These are phyloP conservation scores for Crocuta crocuta DNA, from an alignment of 2,113 vertebrate species.

Conservation along the genomic window DNA sequence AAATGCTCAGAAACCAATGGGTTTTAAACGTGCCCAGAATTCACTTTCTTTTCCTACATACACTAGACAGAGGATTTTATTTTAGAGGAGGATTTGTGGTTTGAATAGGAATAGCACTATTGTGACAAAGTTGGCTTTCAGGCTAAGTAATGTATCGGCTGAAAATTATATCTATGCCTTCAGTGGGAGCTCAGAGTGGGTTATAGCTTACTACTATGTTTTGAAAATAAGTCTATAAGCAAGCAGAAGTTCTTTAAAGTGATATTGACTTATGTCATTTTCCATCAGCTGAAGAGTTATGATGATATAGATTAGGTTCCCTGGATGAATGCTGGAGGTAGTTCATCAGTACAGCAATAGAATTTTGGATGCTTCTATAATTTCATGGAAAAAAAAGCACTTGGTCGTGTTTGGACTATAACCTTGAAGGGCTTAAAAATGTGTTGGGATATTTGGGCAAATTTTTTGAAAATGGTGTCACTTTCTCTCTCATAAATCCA, in stretches of 20 bases:
- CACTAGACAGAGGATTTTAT: background rate
- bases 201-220: background rate
- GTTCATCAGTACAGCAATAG: background rate
- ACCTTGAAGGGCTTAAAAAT: conserved; percentile 38
- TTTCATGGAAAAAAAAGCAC: background rate
- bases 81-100: conserved; percentile 39
- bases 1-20: conserved; percentile 3
- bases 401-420: conserved; percentile 27
- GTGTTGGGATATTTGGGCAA: conserved; percentile 37
- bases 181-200: background rate
- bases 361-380: background rate
- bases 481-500: conserved; percentile 53
- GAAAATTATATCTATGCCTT: conserved; percentile 37
- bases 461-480: conserved; percentile 33
- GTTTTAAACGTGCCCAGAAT: background rate
- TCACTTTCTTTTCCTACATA: conserved; percentile 24
- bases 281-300: conserved; percentile 15
- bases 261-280: conserved; percentile 51
- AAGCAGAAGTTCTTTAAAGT: conserved; percentile 36
- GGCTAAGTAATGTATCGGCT: conserved; percentile 2
- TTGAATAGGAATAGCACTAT: conserved; percentile 50
- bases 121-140: conserved; percentile 54
- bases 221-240: conserved; percentile 60
- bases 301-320: background rate
- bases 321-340: conserved; percentile 24